These are phyloP conservation scores for Limnephilus rhombicus DNA, from an alignment of 2,888 invertebrate species.

Conservation along the genomic window DNA sequence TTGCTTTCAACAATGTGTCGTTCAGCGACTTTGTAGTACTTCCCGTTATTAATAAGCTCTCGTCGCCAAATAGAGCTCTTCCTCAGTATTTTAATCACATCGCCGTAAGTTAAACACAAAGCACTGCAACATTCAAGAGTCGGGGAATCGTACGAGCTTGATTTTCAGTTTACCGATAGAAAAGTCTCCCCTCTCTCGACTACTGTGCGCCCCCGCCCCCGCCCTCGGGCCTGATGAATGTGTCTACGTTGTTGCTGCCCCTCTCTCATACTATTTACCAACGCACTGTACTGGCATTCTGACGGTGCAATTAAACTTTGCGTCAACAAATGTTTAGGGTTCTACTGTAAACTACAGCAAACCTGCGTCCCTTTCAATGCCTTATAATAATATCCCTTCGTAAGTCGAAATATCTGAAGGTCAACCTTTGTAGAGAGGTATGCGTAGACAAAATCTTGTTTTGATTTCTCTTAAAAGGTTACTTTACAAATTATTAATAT, in stretches of 20 bases:
- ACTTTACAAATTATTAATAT: neutral
- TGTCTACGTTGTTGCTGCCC: slow-evolving; percentile 52
- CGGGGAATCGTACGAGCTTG: slow-evolving; percentile 21
- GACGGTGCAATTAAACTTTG: slow-evolving; percentile 29
- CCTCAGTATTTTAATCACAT: slow-evolving; percentile 45
- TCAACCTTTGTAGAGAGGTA: neutral
- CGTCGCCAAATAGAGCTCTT: slow-evolving; percentile 17
- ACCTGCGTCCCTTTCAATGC: neutral
- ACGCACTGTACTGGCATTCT: slow-evolving; percentile 3
- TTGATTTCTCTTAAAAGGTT: neutral
- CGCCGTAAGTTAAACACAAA: slow-evolving; percentile 41
- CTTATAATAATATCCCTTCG: neutral
- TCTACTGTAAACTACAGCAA: neutral
- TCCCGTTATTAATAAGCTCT: slow-evolving; percentile 5
- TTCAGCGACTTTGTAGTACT: neutral
- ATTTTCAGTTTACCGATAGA: slow-evolving; percentile 38
- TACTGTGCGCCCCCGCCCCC: slow-evolving; percentile 14
- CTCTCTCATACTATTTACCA: slow-evolving; percentile 7
- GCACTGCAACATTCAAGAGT: slow-evolving; percentile 30
- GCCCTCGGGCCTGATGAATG: slow-evolving; percentile 58
- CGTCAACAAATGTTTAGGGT: neutral
- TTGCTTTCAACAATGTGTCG: neutral
- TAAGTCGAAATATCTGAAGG: neutral
- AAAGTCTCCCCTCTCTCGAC: neutral
- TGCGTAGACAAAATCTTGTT: neutral